Evolutionary conservation across 1,140 invertebrate species (phyloP), one percentile per base, ranked within the genome.

Genomic region (Drosophila punjabiensis): DNA sequence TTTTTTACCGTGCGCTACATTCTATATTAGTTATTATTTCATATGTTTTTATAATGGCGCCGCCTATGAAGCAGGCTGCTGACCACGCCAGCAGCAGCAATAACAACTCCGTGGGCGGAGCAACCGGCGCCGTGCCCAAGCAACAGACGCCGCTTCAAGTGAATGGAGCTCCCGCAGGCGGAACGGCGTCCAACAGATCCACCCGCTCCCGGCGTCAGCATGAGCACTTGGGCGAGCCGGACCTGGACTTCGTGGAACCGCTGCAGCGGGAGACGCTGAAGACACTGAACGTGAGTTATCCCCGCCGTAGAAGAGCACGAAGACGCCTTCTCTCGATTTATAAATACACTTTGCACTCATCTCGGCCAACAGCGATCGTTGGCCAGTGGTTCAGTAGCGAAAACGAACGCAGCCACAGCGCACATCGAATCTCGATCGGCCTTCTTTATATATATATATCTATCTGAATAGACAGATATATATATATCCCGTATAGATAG

Each of bases 281-380:
- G 43, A 87, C 80, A 3, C 59, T 92, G 48, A 91, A 84, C 56
- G 91, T 92, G 67, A 91, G 91, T 83, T 71, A 67, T 52, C 37
- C 52, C 43, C 30, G 79, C 81, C 14, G 45, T 50, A 32, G 47
- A 62, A 43, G 67, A 69, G 58, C 47, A 60, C 39, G 4, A 13
- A 53, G 39, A 28, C 41, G 24, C 18, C 32, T 56, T 66, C 56
- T 69, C 85, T 81, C 62, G 55, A 30, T 85, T 89, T 89, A 89
- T 80, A 90, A 89, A 89, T 89, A 89, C 67, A 73, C 75, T 82
- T 70, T 28, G 61, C 71, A 86, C 82, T 89, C 82, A 85, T 80
- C 35, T 66, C 24, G 58, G 62, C 66, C 24, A 24, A n/a, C 60
- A 33, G 55, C 67, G 61, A 65, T 62, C 69, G 50, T 28, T 48